These are phyloP conservation scores for Rhynchotus rufescens DNA, from an alignment of 2,797 vertebrate species.

Conservation along the genomic window DNA sequence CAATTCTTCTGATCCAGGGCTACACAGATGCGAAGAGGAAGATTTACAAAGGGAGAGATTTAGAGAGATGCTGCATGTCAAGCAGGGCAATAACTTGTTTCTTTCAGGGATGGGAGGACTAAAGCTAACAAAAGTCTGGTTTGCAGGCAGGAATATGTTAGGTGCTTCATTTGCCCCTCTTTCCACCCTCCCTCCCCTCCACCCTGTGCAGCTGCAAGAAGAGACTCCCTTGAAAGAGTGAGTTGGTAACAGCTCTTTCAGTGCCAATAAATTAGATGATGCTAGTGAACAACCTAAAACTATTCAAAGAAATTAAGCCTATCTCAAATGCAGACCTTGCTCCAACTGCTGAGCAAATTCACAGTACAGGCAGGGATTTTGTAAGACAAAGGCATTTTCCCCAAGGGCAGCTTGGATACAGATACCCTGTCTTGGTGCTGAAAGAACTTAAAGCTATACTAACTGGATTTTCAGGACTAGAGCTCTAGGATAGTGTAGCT, in stretches of 20 bases:
- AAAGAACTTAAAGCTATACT: background rate
- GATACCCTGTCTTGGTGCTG: fast-evolving
- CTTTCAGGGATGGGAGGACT: background rate
- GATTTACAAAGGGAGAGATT: background rate
- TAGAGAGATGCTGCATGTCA: background rate
- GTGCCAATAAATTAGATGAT: background rate
- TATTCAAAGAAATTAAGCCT: fast-evolving
- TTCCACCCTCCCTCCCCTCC: fast-evolving
- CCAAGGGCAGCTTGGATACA: background rate
- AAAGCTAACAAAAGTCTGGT: background rate
- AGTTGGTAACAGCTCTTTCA: background rate
- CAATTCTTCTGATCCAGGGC: background rate
- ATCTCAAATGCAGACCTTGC: background rate
- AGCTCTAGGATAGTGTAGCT: background rate
- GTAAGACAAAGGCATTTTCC: background rate
- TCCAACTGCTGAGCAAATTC: too few relatives aligned
- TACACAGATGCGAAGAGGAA: background rate
- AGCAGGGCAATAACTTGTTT: background rate
- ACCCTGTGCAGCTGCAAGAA: background rate
- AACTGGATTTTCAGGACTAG: background rate
- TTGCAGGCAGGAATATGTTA: fast-evolving
- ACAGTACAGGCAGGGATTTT: background rate
- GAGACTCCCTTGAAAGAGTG: background rate
- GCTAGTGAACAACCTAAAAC: fast-evolving
- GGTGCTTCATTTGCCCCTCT: fast-evolving